Evolutionary conservation across 2,888 invertebrate species (phyloP), one percentile per base, ranked within the genome.

Genomic region (Dryobota labecula): DNA sequence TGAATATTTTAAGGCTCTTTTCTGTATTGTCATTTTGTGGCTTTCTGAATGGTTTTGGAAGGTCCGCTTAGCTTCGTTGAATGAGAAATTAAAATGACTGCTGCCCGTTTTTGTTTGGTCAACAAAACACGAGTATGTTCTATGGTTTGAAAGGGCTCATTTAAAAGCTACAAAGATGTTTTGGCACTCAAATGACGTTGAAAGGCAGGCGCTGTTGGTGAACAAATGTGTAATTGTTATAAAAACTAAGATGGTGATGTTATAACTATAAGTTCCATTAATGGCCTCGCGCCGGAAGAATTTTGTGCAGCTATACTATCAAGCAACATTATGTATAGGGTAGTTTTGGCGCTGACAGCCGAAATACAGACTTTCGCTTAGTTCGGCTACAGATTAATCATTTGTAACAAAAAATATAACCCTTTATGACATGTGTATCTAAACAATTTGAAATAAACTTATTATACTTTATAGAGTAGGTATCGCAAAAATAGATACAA

Each of bases 11-110:
- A 45, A 70, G 58, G 56, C 24, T 65, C 45, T 0, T 45, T 80
- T 57, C 8, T 80, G 66, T 80, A 62, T 61, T 62, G 67, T 78
- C 64, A 78, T 78, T 53, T 60, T 56, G 30, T 47, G 27, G 30
- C 27, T 43, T 58, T 58, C 11, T 1, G 47, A 62, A 51, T 24
- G 24, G 0, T 0, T 61, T 54, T 56, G 1, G 51, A 65, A 56
- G 49, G 20, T 63, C 11, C 6, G n/a, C 6, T 9, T 36, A 7
- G 18, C 30, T 43, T 38, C 0, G 13, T 41, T 33, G 2, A 56
- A 73, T 73, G 79, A 60, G 74, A 83, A 83, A 79, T 73, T 66
- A 0, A 6, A 1, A 65, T 79, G 67, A 61, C 51, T 36, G 24
- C 27, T 24, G 18, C 5, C n/a, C 3, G 13, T 13, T 36, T 15